These are phyloP conservation scores for Drosophila bipectinata DNA, from an alignment of 1,140 invertebrate genomes.

Conservation along the genomic window DNA sequence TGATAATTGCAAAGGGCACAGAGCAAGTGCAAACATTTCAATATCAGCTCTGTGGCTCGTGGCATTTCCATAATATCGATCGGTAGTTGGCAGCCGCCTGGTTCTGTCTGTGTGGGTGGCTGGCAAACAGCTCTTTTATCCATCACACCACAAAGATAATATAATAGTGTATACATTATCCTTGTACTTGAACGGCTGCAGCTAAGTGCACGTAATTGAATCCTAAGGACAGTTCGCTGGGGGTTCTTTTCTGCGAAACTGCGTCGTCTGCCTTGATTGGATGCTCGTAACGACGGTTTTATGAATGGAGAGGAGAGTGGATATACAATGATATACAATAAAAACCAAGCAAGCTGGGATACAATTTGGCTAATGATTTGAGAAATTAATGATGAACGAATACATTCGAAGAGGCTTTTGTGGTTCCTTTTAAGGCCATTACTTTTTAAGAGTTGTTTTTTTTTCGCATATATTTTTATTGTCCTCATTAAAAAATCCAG, in stretches of 20 bases:
- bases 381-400: conserved; percentile 8
- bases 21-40: conserved; percentile 58
- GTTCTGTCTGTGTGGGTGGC: conserved; percentile 10
- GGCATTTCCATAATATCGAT: conserved; percentile 80
- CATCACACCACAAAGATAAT: conserved; percentile 10
- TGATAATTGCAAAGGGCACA: conserved; percentile 69
- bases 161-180: conserved; percentile 55
- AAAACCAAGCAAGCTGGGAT: conserved; percentile 1
- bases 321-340: conserved; percentile 6
- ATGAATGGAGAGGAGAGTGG: conserved; percentile 26
- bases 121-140: conserved; percentile 27
- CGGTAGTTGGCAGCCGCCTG: conserved; percentile 32
- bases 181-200: conserved; percentile 78
- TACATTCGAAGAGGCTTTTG: conserved; percentile 7
- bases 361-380: conserved; percentile 10
- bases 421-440: not conserved
- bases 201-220: conserved; percentile 76
- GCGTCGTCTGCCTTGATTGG: conserved; percentile 43
- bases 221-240: conserved; percentile 45
- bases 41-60: conserved; percentile 55
- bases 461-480: not conserved
- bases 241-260: conserved; percentile 32
- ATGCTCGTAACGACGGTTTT: conserved; percentile 44
- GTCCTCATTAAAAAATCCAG: not conserved
- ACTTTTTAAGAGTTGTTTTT: not conserved